Evolutionary conservation across 2,797 vertebrate genomes (phyloP).

Genomic region (Molothrus ater): DNA sequence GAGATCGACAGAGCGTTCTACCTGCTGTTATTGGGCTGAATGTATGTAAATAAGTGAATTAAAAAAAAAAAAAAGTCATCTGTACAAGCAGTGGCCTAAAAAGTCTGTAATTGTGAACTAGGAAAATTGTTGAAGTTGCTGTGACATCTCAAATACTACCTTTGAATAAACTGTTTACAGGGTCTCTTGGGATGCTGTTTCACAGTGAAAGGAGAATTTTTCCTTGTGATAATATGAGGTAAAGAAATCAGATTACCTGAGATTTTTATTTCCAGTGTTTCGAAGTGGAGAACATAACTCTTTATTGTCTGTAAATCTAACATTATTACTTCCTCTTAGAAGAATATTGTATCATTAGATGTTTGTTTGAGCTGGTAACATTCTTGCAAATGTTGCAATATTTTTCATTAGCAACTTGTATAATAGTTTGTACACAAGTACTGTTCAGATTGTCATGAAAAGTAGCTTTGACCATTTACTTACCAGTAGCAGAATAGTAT

Average conservation of each 20-base stretch:
- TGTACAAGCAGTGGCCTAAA: conserved; percentile 75
- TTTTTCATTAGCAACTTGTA: conserved; percentile 81
- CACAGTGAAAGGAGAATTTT: conserved; percentile 69
- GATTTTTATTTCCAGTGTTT: conserved; percentile 78
- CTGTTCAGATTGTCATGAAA: conserved; percentile 81
- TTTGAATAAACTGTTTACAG: conserved; percentile 71
- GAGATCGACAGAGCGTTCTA: conserved; percentile 72
- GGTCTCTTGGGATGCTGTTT: conserved; percentile 66
- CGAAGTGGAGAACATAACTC: conserved; percentile 75
- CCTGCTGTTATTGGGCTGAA: conserved; percentile 79
- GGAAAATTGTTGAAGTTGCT: conserved; percentile 72
- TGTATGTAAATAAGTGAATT: conserved; percentile 81
- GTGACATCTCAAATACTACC: conserved; percentile 72
- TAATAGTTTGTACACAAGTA: conserved; percentile 81
- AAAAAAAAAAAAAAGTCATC: conserved; percentile 45
- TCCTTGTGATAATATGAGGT: conserved; percentile 73
- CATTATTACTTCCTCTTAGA: conserved; percentile 82
- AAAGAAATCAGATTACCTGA: conserved; percentile 72
- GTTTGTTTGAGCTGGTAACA: conserved; percentile 82
- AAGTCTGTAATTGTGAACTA: conserved; percentile 74
- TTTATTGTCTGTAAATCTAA: conserved; percentile 82
- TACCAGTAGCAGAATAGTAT: conserved; percentile 79
- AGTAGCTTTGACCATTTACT: conserved; percentile 81
- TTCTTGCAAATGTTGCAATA: conserved; percentile 77
- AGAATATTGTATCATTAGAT: conserved; percentile 83